Conservation (phyloP, 2,113 vertebrate species). For the Cynocephalus volans region DNA sequence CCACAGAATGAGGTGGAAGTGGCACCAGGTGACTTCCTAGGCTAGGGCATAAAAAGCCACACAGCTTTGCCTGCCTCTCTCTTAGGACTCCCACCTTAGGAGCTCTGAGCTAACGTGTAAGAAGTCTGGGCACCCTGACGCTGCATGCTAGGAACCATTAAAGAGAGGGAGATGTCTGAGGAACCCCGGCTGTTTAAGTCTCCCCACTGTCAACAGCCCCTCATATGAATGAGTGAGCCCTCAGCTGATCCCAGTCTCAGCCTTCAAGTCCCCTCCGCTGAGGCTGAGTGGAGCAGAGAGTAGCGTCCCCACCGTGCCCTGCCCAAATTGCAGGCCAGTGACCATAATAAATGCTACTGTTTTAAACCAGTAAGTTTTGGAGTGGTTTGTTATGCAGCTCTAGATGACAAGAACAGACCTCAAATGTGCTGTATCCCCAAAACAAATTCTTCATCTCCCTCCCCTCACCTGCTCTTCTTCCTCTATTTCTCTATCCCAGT, state of each 20-base stretch:
- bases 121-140: background rate
- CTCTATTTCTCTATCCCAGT: background rate
- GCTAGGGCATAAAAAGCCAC: slow-evolving; percentile 9
- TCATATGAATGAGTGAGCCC: background rate
- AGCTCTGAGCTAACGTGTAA: fast-evolving
- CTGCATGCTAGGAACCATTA: too few species aligned
- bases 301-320: background rate
- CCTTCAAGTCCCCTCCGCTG: background rate
- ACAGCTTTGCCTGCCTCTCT: background rate
- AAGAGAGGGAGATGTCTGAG: background rate
- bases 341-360: background rate
- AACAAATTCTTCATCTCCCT: background rate
- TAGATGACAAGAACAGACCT: background rate
- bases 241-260: background rate
- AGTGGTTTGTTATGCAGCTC: too few species aligned
- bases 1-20: background rate
- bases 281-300: background rate
- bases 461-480: background rate
- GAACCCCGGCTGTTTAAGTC: background rate
- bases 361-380: background rate
- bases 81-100: background rate
- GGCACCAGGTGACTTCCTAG: background rate
- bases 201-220: background rate
- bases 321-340: background rate
- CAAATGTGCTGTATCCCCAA: background rate